phyloP scores from a whole-genome alignment of 2,797 vertebrate genomes.

The Crax fasciolata region DNA sequence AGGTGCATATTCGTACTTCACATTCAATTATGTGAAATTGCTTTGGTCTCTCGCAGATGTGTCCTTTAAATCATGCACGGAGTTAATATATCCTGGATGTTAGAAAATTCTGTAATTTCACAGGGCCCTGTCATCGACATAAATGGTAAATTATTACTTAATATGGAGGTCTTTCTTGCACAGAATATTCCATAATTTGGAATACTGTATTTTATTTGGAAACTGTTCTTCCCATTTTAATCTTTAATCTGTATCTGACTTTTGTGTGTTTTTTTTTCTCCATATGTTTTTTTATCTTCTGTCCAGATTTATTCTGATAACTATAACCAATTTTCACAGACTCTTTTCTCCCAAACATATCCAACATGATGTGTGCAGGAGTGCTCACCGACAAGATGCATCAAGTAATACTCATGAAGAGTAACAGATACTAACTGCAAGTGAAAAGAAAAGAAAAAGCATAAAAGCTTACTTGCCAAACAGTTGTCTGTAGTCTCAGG shows the following conservation, averaged over 20 bases:
- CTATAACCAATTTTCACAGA: neutral
- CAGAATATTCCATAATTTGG: neutral
- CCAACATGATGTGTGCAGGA: neutral
- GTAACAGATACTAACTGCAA: neutral
- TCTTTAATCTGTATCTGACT: neutral
- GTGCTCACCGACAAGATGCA: neutral
- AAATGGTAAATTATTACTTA: neutral
- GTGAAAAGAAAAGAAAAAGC: neutral
- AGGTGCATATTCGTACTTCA: neutral
- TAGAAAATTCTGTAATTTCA: neutral
- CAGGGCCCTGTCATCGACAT: neutral
- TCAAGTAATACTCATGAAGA: neutral
- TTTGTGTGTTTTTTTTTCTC: neutral
- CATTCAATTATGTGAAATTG: neutral
- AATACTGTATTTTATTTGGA: neutral
- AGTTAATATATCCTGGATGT: neutral
- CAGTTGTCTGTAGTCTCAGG: neutral
- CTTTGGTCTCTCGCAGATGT: neutral
- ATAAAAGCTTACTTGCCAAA: neutral
- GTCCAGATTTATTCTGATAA: neutral
- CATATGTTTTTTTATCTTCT: neutral
- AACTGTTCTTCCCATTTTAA: constrained; percentile 1
- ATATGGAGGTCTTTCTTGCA: neutral
- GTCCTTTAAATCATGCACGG: neutral
- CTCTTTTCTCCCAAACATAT: neutral